Evolutionary conservation across 2,797 vertebrate species (phyloP), one percentile per base, ranked within the genome.

Genomic region (Paramormyrops hopkinsi): DNA sequence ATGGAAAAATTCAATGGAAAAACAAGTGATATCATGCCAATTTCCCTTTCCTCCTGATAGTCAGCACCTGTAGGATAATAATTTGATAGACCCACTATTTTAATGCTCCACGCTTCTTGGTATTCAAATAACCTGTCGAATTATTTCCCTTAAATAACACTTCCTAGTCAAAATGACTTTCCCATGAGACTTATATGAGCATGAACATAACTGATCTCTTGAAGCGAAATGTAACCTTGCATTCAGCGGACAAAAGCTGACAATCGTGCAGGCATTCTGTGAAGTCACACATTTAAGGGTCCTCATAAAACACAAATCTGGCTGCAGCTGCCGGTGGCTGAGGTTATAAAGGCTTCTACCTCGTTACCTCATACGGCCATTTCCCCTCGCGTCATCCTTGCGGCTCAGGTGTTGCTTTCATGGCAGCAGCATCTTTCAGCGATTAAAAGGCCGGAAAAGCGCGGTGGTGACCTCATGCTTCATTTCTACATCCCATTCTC

Each of bases 351-450:
- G 73, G 12, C 53, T 59, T 11, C 85, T 8, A 12, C 89, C 86
- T 89, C 19, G 76, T 90, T 90, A 88, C 89, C 88, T 89, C 19
- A 86, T 90, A 86, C 54, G 87, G 88, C 90, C 86, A 88, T 90
- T 87, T 90, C 90, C 88, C 86, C 83, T 88, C 25, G 17, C 69
- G 88, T 93, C 92, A 93, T 91, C 90, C 93, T 89, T 48, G 8
- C 4, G 88, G 51, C 91, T 92, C 88, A 92, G 92, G 91, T 91
- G 88, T 91, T 91, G 90, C 79, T 89, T n/a, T 88, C 90, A 88
- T 4, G 5, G 8, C 85, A 88, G 91, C 56, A 84, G 91, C 88
- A 90, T 91, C 85, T 85, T 11, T 85, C 65, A 33, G 82, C 84
- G 82, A 85, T 92, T 89, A 84, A 91, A 82, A 89, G 89, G 84